A percentile compares a stretch with the other conserved stretches of the same genome.
These are phyloP conservation scores for Trichoplusia ni DNA, from an alignment of 1,140 invertebrate species.

Conservation along the genomic window DNA sequence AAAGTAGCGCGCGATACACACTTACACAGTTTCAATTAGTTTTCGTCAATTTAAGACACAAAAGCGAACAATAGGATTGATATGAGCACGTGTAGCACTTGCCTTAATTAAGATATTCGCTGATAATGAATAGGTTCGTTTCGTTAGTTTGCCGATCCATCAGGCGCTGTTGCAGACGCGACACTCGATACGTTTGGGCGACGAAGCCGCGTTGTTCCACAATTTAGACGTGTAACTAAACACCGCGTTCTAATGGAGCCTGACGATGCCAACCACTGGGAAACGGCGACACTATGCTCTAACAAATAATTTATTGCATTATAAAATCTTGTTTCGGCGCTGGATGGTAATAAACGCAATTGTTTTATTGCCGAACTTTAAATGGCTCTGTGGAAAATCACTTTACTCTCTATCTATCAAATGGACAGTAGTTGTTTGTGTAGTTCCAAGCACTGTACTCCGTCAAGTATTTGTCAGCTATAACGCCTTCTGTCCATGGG, in stretches of 20 bases:
- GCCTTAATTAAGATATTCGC: conserved; percentile 11
- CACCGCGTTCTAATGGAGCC: conserved; percentile 64
- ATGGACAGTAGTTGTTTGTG: too few species aligned
- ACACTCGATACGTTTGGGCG: conserved; percentile 57
- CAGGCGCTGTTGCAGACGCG: conserved; percentile 28
- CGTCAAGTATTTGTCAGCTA: not conserved
- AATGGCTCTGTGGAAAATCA: too few species aligned
- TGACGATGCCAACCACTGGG: conserved; percentile 35
- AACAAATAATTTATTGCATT: conserved; percentile 10
- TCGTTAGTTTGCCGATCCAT: conserved; percentile 28
- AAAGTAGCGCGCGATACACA: not conserved
- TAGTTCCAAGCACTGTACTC: too few species aligned
- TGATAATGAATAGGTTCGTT: conserved; percentile 13
- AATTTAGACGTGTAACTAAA: conserved; percentile 74
- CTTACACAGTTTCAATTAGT: not conserved
- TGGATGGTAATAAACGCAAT: not conserved
- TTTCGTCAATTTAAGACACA: not conserved
- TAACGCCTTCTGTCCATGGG: not conserved
- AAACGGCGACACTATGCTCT: not conserved
- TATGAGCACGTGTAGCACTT: conserved; percentile 4
- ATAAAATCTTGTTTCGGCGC: not conserved
- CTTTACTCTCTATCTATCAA: too few species aligned
- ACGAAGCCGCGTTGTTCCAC: conserved; percentile 72
- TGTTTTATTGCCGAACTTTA: not conserved
- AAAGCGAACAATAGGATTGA: not conserved